Evolutionary conservation across 2,113 vertebrate genomes (phyloP), one percentile per base, ranked within the genome.

Genomic region (Ptilorrhoa leucosticta): DNA sequence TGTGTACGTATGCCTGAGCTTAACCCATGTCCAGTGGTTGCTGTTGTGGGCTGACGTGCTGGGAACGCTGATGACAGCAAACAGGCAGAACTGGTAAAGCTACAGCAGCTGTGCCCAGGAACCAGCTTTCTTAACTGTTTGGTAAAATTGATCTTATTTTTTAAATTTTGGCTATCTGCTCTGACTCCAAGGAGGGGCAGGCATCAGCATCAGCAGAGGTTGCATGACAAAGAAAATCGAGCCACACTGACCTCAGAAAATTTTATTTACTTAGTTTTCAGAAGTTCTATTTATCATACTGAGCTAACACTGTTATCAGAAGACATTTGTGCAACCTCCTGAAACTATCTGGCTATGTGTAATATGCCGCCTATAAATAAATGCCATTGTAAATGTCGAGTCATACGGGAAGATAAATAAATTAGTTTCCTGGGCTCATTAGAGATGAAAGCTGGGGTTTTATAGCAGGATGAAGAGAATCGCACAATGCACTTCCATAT

Each of bases 341-440:
- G 86, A 28, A 93, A 83, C 35, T 80, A 85, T 82, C 71, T 92
- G 75, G 31, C 51, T 70, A 8, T 73, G 64, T 88, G 88, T 70
- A 90, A 88, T 83, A 75, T 47, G 63, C 35, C 50, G 45, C 16
- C 57, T 57, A 68, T 12, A 84, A 94, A 93, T 78, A 90, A 94
- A 95, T 80, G 92, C 68, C 70, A 68, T 45, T 39, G 56, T 44
- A 83, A 92, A 93, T 81, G 90, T 75, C 1, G 8, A 96, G 44
- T 89, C 83, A 92, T 50, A 60, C 1, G 3, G 69, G 44, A 96
- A 96, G 71, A 83, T 40, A 93, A 92, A 88, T 87, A 90, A 88
- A 90, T 44, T 81, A 54, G 51, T 69, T 92, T 95, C 64, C 71
- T 45, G 64, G 26, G 20, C 80, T 96, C 87, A 77, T 94, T 95